A percentile compares a stretch with the other conserved stretches of the same genome.
These are phyloP conservation scores for Desoria tigrina DNA, from an alignment of 2,888 invertebrate species.

Conservation along the genomic window DNA sequence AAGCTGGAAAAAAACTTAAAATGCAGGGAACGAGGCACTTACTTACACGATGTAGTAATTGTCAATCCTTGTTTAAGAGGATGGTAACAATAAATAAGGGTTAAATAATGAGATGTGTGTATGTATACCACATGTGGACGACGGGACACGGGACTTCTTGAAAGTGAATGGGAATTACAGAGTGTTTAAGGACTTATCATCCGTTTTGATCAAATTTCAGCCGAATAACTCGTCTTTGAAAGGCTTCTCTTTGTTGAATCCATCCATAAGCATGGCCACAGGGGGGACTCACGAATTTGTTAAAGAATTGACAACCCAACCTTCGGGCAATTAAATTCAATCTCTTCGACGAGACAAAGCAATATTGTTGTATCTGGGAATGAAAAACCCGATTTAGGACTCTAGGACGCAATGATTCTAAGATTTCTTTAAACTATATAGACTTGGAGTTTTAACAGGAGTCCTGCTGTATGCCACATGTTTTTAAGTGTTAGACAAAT, in stretches of 20 bases:
- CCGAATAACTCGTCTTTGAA: conserved; percentile 17
- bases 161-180: conserved; percentile 13
- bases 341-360: too few relatives aligned
- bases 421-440: too few relatives aligned
- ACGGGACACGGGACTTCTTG: conserved; percentile 17
- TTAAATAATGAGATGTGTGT: neutral
- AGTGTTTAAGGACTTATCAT: conserved; percentile 28
- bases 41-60: neutral
- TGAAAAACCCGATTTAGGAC: too few relatives aligned
- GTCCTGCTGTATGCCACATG: too few relatives aligned
- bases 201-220: conserved; percentile 37
- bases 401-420: too few relatives aligned
- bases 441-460: too few relatives aligned
- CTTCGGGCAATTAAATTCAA: too few relatives aligned
- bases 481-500: too few relatives aligned
- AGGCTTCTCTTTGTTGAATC: conserved; percentile 19
- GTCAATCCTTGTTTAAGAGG: neutral
- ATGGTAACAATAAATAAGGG: neutral
- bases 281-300: too few relatives aligned
- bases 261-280: too few relatives aligned
- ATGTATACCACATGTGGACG: conserved; percentile 15
- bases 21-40: neutral
- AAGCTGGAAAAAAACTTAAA: neutral
- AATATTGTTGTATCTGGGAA: too few relatives aligned
- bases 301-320: too few relatives aligned